phyloP scores from a whole-genome alignment of 2,888 invertebrate species.

The Mythimna impura region DNA sequence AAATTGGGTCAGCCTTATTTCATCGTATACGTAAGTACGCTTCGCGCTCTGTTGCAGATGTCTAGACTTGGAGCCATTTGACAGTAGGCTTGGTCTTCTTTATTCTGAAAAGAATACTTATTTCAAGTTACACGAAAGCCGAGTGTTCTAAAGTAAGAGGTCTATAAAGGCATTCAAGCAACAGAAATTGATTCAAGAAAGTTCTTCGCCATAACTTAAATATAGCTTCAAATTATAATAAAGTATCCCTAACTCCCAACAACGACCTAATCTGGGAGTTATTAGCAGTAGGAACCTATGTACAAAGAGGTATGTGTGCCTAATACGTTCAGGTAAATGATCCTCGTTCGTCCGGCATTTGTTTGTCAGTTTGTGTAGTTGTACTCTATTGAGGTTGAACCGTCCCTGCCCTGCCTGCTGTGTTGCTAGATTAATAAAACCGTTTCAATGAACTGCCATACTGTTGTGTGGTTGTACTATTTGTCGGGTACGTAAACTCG shows the following conservation, averaged over 20 bases:
- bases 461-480: constrained; percentile 15
- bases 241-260: not conserved
- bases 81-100: constrained; percentile 10
- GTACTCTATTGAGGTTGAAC: constrained; percentile 29
- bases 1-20: constrained; percentile 44
- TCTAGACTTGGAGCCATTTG: constrained; percentile 24
- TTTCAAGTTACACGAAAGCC: not conserved
- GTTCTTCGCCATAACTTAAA: not conserved
- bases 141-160: not conserved
- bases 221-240: constrained; percentile 6
- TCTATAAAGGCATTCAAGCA: constrained; percentile 13
- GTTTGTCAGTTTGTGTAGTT: constrained; percentile 14
- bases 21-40: constrained; percentile 15
- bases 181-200: not conserved
- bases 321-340: constrained; percentile 26
- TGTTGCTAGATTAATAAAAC: constrained; percentile 28
- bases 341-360: constrained; percentile 17
- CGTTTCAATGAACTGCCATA: constrained; percentile 14
- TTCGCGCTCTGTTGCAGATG: constrained; percentile 9
- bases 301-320: constrained; percentile 15
- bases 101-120: constrained; percentile 10
- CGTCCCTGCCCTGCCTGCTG: constrained; percentile 32
- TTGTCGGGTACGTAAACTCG: not conserved
- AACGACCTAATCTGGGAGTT: constrained; percentile 7
- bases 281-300: not conserved